phyloP scores from a whole-genome alignment of 2,888 invertebrate species.

The Trachelus stipa region DNA sequence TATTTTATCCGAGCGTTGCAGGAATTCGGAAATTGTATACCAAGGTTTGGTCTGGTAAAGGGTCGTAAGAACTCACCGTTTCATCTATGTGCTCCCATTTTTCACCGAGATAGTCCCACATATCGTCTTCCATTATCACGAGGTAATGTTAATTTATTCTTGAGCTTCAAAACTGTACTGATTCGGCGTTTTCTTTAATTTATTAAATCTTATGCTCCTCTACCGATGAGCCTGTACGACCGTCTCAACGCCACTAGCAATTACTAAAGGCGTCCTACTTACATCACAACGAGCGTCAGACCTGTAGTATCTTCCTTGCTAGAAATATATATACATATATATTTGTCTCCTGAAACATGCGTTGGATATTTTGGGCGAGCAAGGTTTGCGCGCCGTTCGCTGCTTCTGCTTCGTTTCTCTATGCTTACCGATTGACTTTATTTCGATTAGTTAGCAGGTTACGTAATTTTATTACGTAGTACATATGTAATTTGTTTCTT shows the following conservation, averaged over 20 bases:
- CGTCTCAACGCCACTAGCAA: slow-evolving; percentile 32
- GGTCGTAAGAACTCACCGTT: slow-evolving; percentile 47
- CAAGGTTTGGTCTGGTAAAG: background rate
- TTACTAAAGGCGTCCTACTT: slow-evolving; percentile 35
- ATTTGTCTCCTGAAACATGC: slow-evolving; percentile 16
- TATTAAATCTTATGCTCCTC: slow-evolving; percentile 3
- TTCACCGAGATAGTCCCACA: slow-evolving; percentile 55
- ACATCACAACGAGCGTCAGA: slow-evolving; percentile 35
- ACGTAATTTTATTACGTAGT: background rate
- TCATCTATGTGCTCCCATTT: slow-evolving; percentile 60
- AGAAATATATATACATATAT: slow-evolving; percentile 29
- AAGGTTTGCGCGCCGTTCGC: slow-evolving; percentile 11
- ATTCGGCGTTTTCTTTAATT: slow-evolving; percentile 6
- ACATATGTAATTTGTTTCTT: background rate
- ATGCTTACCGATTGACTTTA: background rate
- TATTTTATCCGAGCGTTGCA: background rate
- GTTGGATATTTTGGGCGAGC: slow-evolving; percentile 35
- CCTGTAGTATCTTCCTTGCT: slow-evolving; percentile 25
- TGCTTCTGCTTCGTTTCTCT: background rate
- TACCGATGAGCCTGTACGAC: slow-evolving; percentile 24
- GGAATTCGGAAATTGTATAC: background rate
- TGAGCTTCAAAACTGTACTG: background rate
- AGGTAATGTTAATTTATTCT: background rate
- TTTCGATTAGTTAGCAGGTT: background rate
- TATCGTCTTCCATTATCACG: slow-evolving; percentile 50